Base-by-base conservation (phyloP, 2,888 invertebrate genomes). In the Julus scandinavius region DNA sequence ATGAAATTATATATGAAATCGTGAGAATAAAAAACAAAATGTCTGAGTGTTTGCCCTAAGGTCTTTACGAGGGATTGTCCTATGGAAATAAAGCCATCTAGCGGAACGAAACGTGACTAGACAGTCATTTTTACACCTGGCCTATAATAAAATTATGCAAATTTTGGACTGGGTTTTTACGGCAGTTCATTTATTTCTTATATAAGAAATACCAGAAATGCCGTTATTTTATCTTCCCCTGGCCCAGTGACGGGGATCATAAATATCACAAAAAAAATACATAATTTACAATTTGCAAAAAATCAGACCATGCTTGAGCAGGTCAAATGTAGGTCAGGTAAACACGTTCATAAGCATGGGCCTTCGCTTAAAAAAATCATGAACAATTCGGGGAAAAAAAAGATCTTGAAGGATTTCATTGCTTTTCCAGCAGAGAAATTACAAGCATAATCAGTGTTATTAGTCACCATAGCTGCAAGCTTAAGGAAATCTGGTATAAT, bases 91-190 rank as follows among this genome's bases (percentile, higher is more conserved):
- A 29, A 72, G 72, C 72, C 72, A 72, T 13, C 72, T 72, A 72
- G 72, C 72, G 72, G 72, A 72, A 72, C 72, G 72, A 72, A 72
- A 72, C 72, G 72, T 72, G 72, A 72, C 72, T 29, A 72, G 72
- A 72, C 72, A 29, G 72, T 9, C 72, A 72, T 72, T 72, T 29
- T 11, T 72, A 13, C 72, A 29, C 72, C 29, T 72, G 72, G 29
- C 6, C 72, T 72, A 29, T 29, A 11, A 29, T 9, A 29, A 72
- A 72, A 72, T 72, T 72, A 72, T 72, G 72, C 72, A n/a, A 29
- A 72, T 72, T 72, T 72, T 72, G 5, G 17, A n/a, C n/a, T 7
- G 63, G n/a, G n/a, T 20, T 20, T 63, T 63, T 63, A 63, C 63
- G 29, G 29, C 72, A n/a, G 63, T 63, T 63, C n/a, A 72, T 72